phyloP scores from a whole-genome alignment of 2,797 vertebrate genomes.

The Enteromius mattozi region DNA sequence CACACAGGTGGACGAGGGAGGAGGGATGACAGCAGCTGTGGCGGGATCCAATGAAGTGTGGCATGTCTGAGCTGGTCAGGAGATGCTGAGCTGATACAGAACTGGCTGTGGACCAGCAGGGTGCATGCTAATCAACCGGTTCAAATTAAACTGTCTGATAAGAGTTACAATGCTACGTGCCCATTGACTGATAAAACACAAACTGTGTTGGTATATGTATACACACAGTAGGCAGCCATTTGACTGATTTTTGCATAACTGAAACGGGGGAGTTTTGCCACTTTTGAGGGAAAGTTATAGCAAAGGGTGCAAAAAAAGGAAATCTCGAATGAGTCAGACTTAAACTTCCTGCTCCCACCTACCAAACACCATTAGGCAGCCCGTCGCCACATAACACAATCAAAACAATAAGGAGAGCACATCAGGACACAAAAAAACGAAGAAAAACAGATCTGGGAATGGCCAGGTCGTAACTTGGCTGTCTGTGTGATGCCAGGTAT shows the following conservation, averaged over 20 bases:
- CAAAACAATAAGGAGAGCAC: constrained; percentile 48
- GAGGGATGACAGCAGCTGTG: constrained; percentile 32
- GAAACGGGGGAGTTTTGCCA: neutral
- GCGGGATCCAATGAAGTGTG: constrained; percentile 19
- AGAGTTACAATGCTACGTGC: constrained; percentile 48
- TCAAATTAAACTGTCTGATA: constrained; percentile 61
- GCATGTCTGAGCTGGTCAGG: constrained; percentile 19
- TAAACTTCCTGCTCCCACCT: constrained; percentile 22
- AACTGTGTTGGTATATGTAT: constrained; percentile 29
- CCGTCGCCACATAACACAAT: constrained; percentile 37
- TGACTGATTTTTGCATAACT: neutral
- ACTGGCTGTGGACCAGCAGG: constrained; percentile 34
- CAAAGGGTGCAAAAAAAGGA: neutral
- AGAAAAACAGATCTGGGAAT: constrained; percentile 26
- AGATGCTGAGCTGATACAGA: constrained; percentile 45
- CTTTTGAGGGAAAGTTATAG: constrained; percentile 10
- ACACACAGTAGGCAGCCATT: neutral
- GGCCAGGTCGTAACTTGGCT: constrained; percentile 39
- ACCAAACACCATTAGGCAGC: constrained; percentile 30
- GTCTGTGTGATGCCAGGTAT: constrained; percentile 48
- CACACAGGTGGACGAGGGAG: constrained; percentile 23
- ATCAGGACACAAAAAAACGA: constrained; percentile 43
- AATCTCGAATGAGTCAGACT: constrained; percentile 16
- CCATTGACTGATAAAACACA: constrained; percentile 52
- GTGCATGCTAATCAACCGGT: constrained; percentile 53